These are phyloP conservation scores for Hypotaenidia philippensis DNA, from an alignment of 2,797 vertebrate species.

Conservation along the genomic window DNA sequence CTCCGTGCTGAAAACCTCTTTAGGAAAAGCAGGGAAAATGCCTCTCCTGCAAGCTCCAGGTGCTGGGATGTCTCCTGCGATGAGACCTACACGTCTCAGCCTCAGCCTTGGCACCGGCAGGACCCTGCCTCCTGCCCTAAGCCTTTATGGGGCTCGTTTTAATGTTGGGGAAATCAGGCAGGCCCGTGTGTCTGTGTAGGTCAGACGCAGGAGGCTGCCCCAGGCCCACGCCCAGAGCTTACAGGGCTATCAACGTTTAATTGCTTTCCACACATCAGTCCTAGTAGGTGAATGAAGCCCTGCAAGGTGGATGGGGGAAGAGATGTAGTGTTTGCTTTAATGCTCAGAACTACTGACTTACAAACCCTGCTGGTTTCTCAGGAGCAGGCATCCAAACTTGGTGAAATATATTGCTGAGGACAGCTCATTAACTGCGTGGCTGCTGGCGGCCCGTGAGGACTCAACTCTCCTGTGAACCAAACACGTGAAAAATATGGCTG, in stretches of 20 bases:
- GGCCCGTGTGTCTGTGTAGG: not conserved
- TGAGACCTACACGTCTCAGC: not conserved
- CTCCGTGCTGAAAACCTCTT: not conserved
- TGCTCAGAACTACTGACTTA: not conserved
- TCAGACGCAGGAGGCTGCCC: not conserved
- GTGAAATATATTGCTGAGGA: not conserved
- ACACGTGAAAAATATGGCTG: not conserved
- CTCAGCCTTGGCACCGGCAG: not conserved
- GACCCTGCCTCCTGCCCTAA: not conserved
- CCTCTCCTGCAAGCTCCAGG: not conserved
- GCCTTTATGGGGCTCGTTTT: not conserved
- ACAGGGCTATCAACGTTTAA: constrained; percentile 32
- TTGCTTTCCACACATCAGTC: not conserved
- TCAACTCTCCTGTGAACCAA: not conserved
- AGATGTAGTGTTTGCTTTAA: not conserved
- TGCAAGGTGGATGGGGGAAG: not conserved
- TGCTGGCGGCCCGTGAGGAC: not conserved
- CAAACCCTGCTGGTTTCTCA: not conserved
- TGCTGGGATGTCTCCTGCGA: not conserved
- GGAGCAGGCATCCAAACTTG: not conserved
- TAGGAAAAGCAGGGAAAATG: not conserved
- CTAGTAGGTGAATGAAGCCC: not conserved
- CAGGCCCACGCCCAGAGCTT: not conserved
- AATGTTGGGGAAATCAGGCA: not conserved
- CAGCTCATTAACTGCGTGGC: not conserved